phyloP scores from a whole-genome alignment of 1,140 invertebrate species.

The Limonius californicus region DNA sequence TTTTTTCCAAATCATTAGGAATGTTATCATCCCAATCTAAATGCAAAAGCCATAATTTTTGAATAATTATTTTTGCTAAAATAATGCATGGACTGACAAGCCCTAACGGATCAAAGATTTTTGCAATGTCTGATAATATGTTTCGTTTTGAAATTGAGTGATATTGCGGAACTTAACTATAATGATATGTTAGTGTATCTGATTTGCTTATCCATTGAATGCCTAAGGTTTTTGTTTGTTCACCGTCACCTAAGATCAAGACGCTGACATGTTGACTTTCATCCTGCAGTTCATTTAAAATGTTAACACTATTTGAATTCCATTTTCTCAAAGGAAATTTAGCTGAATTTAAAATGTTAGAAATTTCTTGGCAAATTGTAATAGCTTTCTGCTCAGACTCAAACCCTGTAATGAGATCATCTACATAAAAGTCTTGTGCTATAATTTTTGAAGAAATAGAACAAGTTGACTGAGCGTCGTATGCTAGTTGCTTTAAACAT shows the following conservation, averaged over 20 bases:
- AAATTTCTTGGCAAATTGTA: neutral
- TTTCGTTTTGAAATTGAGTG: neutral
- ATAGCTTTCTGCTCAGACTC: neutral
- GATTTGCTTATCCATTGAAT: neutral
- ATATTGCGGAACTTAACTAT: neutral
- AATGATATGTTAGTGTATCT: neutral
- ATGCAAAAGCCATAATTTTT: neutral
- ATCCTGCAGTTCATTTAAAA: neutral
- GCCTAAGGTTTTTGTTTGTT: neutral
- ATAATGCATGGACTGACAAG: neutral
- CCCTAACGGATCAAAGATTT: neutral
- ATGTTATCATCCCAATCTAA: neutral
- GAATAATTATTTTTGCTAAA: neutral
- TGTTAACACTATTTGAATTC: neutral
- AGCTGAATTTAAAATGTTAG: neutral
- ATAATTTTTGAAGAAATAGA: neutral
- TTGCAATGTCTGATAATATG: neutral
- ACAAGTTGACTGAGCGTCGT: neutral
- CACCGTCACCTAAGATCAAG: neutral
- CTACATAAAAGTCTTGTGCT: neutral
- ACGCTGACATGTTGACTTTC: neutral
- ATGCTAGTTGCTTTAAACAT: no score
- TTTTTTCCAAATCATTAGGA: neutral
- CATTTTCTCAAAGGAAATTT: neutral
- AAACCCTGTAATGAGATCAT: neutral